Conservation (phyloP, 1,140 invertebrate species). For the Heliconius congener region DNA sequence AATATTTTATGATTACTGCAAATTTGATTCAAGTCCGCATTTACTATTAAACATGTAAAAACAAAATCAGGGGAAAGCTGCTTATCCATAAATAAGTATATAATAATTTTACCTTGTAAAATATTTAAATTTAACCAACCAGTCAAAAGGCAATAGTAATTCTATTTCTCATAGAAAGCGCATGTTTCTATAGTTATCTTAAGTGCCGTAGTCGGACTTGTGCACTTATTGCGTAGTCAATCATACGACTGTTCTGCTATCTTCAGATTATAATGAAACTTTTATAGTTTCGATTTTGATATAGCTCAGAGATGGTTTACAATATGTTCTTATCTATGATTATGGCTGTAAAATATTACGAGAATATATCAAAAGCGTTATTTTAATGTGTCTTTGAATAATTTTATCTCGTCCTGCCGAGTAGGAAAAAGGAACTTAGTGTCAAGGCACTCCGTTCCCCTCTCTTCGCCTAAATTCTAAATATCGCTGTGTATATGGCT, state of each 20-base stretch:
- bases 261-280: conserved; percentile 78
- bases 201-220: conserved; percentile 49
- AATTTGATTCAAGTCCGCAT: too few species aligned
- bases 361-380: background rate
- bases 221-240: conserved; percentile 64
- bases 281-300: conserved; percentile 67
- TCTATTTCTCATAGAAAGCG: background rate
- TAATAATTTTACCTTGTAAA: too few species aligned
- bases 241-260: conserved; percentile 73
- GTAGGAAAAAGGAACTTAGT: background rate
- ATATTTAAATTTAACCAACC: too few species aligned
- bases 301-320: conserved; percentile 33
- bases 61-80: too few species aligned
- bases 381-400: background rate
- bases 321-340: background rate
- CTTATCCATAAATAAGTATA: too few species aligned
- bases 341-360: background rate
- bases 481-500: background rate
- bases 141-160: background rate
- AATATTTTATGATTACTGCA: too few species aligned
- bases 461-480: background rate
- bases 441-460: background rate
- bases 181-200: conserved; percentile 45
- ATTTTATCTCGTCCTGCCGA: background rate
- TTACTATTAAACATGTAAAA: too few species aligned